These are phyloP conservation scores for Ariopsis seemanni DNA, from an alignment of 2,113 vertebrate genomes.

Conservation along the genomic window DNA sequence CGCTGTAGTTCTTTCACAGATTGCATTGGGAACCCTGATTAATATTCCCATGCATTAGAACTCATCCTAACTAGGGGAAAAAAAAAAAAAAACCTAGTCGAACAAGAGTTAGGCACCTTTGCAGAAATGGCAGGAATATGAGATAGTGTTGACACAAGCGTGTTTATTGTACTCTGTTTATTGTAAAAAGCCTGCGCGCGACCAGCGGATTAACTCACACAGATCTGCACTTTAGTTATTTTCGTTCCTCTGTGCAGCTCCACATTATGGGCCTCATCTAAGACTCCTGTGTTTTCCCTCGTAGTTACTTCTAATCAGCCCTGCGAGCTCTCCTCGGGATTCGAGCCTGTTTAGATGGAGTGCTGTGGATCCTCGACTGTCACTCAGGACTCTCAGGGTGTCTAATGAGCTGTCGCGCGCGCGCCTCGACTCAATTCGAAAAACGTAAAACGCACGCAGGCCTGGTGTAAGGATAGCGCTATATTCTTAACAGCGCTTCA, in stretches of 20 bases:
- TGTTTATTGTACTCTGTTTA: not conserved
- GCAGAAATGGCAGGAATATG: not conserved
- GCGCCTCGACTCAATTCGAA: not conserved
- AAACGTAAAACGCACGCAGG: not conserved
- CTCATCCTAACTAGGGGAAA: not conserved
- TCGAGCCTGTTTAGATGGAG: conserved; percentile 37
- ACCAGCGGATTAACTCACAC: not conserved
- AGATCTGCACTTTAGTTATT: not conserved
- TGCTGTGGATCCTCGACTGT: conserved; percentile 38
- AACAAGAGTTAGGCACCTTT: not conserved
- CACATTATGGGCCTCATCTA: conserved; percentile 1
- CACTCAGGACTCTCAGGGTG: conserved; percentile 34
- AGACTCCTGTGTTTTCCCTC: conserved; percentile 1
- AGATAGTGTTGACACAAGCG: not conserved
- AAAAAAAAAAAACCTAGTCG: not conserved
- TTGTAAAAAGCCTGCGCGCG: not conserved
- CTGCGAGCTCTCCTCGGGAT: conserved; percentile 28
- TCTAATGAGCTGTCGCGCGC: conserved; percentile 46
- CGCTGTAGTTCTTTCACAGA: not conserved
- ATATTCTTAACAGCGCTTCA: conserved; percentile 6
- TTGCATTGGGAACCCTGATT: not conserved
- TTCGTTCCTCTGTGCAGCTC: not conserved
- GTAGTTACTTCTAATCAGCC: conserved; percentile 24
- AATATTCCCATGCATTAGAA: not conserved
- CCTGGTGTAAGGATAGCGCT: not conserved